Evolutionary conservation across 2,113 vertebrate species (phyloP).

Genomic region (Herpailurus yagouaroundi): DNA sequence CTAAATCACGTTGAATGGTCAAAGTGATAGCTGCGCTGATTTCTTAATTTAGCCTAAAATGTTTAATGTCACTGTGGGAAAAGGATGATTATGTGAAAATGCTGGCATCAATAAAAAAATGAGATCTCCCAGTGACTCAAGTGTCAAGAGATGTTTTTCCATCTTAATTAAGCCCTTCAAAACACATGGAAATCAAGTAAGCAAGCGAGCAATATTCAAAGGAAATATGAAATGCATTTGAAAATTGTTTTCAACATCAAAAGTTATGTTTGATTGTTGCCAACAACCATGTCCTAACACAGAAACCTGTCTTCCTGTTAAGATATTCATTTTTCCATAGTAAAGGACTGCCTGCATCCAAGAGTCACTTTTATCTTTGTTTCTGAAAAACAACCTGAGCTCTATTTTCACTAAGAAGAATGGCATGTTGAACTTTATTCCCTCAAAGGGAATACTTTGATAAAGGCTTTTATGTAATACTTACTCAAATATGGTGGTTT

Average conservation of each 20-base stretch:
- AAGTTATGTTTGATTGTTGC: not conserved
- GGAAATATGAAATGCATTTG: not conserved
- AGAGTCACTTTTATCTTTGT: not conserved
- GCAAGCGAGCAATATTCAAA: not conserved
- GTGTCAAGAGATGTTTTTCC: not conserved
- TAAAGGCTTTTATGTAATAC: constrained; percentile 84
- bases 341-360: constrained; percentile 46
- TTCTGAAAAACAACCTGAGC: constrained; percentile 43
- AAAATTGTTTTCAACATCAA: constrained; percentile 62
- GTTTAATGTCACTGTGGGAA: not conserved
- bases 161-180: constrained; percentile 35
- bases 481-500: constrained; percentile 97
- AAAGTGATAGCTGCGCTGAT: not conserved
- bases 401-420: constrained; percentile 51
- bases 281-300: not conserved
- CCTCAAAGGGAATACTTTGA: constrained; percentile 64
- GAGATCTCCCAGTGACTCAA: not conserved
- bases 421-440: constrained; percentile 49
- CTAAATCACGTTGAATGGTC: not conserved
- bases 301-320: not conserved
- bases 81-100: not conserved
- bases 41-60: not conserved
- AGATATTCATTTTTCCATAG: not conserved
- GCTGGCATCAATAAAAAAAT: constrained; percentile 15
- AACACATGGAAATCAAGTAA: constrained; percentile 35